Base-by-base conservation (phyloP, 2,113 vertebrate species). In the Leptocoma aspasia region DNA sequence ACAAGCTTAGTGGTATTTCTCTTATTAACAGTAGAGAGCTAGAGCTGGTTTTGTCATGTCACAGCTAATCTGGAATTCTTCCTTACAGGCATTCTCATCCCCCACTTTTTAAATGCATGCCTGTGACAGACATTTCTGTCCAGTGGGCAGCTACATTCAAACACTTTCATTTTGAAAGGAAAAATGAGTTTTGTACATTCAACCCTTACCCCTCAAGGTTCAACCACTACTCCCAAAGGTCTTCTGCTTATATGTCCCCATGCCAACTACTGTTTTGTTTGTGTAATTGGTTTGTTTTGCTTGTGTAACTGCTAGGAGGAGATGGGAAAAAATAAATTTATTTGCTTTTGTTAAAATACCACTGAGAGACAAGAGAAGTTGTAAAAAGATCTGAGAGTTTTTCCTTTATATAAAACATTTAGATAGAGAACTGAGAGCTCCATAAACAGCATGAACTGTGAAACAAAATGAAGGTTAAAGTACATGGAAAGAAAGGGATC, bases 101-200 rank as follows among this genome's bases (percentile, higher is more conserved):
- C 11, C 3, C 0, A 0, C n/a, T 52, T 70, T 20, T 15, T 19
- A 57, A 49, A 69, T 28, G 17, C 37, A 61, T 13, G 3, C 11
- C 18, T 39, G 24, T 47, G 9, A 12, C 14, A 37, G 33, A 26
- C 15, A 37, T 76, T 37, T 71, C 39, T 59, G 9, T 35, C 27
- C 26, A 44, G 11, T 10, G 8, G 1, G 11, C 22, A 81, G 11
- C 21, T 52, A 22, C 41, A 50, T 28, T 76, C 39, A 77, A 53
- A 61, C 7, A 33, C 16, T 63, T 72, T 21, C 33, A 45, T 5
- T 77, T 28, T 47, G 41, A 76, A 94, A 86, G 24, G 27, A 69
- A 69, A 77, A 77, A 57, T 6, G 0, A 26, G 10, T n/a, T 47
- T 1, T 4, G 3, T 47, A 14, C 41, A 9, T 15, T 23, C 3